Base-by-base conservation (phyloP, 2,113 vertebrate genomes). In the Xerus inauris region DNA sequence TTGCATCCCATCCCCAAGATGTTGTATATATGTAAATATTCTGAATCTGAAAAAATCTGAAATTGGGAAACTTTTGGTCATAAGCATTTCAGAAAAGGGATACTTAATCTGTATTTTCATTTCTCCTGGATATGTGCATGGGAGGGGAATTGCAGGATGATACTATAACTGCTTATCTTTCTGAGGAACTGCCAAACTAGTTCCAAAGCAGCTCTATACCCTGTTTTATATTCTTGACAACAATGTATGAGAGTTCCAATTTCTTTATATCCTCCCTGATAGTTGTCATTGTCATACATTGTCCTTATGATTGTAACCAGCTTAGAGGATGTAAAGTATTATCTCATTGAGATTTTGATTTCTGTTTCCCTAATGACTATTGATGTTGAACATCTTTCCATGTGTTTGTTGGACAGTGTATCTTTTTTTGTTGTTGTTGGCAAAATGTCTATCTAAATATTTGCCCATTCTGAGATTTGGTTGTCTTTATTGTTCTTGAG, bases 311-410 rank as follows among this genome's bases (percentile, higher is more conserved):
- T 95, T 80, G 65, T 89, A 73, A 42, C 42, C 57, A 83, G 85
- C 24, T 35, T 89, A n/a, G 24, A 67, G 26, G 7, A 6, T 51
- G 11, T 86, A 30, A 91, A 84, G 73, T 87, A 30, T 47, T 91
- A 77, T 69, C 24, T 90, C 42, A 54, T 30, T 86, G 62, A 64
- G 64, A 45, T 96, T 95, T 95, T 95, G 35, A 54, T 91, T 94
- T 90, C n/a, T 89, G 19, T 93, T 89, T 88, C 10, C 17, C 28
- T 91, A 86, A 80, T 81, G 59, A 82, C 47, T 62, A 9, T 87
- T 87, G n/a, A 75, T 80, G 38, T 85, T 89, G 59, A 93, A 26
- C 24, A 79, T 94, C 40, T 93, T 96, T 87, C 69, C 26, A 81
- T 24, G 32, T 83, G 32, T 38, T 89, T 87, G 49, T n/a, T 95